Evolutionary conservation across 2,888 invertebrate genomes (phyloP).

Genomic region (Dyspetes luteomarginatus): DNA sequence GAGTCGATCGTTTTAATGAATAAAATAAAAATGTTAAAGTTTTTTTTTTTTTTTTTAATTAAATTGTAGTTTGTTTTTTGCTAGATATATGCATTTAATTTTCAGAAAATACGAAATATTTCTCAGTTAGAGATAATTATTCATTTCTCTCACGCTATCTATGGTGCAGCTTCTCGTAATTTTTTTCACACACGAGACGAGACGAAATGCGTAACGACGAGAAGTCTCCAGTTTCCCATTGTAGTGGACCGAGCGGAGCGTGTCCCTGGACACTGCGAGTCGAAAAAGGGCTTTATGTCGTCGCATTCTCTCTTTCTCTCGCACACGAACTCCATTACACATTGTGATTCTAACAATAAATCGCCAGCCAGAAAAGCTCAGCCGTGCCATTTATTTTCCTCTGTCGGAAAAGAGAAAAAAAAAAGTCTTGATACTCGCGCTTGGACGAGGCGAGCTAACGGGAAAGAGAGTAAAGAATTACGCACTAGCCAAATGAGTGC

Average conservation of each 20-base stretch:
- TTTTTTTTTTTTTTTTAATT: too few relatives aligned
- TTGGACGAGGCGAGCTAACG: not conserved
- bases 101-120: not conserved
- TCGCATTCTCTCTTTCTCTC: not conserved
- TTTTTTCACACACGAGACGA: slow-evolving; percentile 39
- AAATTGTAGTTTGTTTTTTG: not conserved
- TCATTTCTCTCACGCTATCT: not conserved
- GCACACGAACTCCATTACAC: not conserved
- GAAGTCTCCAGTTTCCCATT: slow-evolving; percentile 58
- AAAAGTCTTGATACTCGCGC: not conserved
- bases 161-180: slow-evolving; percentile 4
- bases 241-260: slow-evolving; percentile 56
- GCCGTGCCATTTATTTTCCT: not conserved
- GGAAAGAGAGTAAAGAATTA: not conserved
- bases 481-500: too few relatives aligned
- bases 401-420: not conserved
- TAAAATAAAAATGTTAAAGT: too few relatives aligned
- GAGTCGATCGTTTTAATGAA: too few relatives aligned
- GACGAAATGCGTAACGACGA: slow-evolving; percentile 50
- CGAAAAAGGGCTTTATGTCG: slow-evolving; percentile 11
- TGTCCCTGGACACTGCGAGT: slow-evolving; percentile 23
- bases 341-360: slow-evolving; percentile 34
- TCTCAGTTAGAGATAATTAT: not conserved
- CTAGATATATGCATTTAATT: not conserved
- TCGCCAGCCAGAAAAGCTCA: slow-evolving; percentile 12